A percentile compares a stretch with the other conserved stretches of the same genome.
Evolutionary conservation across 2,888 invertebrate genomes (phyloP).

Genomic region (Yponomeuta sedellus): DNA sequence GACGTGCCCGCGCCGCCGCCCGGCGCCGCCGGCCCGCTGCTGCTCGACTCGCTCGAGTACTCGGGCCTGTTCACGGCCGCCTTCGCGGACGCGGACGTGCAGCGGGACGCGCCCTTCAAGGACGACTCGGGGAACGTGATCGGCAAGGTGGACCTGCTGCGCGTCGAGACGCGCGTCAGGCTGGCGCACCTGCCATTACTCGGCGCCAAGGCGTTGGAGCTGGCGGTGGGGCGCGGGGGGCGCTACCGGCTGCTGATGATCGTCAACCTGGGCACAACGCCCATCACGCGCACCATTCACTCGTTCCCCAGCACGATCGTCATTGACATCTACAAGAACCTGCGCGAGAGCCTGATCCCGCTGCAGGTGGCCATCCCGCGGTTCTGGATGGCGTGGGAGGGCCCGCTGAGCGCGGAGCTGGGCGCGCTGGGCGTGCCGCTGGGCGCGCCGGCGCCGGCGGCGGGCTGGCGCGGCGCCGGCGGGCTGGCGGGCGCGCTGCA

Average conservation of each 20-base stretch:
- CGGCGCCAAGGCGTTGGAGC: conserved; percentile 32
- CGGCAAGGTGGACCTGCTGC: conserved; percentile 33
- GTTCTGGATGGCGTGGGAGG: conserved; percentile 29
- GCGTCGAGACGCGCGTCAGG: conserved; percentile 28
- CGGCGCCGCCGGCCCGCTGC: conserved; percentile 27
- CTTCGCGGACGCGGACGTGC: conserved; percentile 27
- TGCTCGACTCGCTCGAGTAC: conserved; percentile 33
- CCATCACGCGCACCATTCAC: conserved; percentile 24
- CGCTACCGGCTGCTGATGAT: conserved; percentile 23
- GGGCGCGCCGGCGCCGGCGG: not conserved
- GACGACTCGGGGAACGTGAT: conserved; percentile 28
- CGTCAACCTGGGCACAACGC: conserved; percentile 22
- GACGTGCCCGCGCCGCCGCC: conserved; percentile 20
- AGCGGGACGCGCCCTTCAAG: conserved; percentile 31
- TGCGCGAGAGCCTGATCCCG: conserved; percentile 30
- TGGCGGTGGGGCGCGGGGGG: conserved; percentile 33
- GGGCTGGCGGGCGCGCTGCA: conserved; percentile 15
- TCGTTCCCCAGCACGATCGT: conserved; percentile 26
- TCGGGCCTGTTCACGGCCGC: conserved; percentile 29
- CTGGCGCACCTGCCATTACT: conserved; percentile 29
- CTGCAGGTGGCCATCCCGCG: conserved; percentile 35
- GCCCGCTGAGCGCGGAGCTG: not conserved
- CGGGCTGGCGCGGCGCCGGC: not conserved
- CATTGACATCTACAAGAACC: conserved; percentile 27
- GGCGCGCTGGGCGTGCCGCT: conserved; percentile 14